A percentile compares a stretch with the other conserved stretches of the same genome.
These are phyloP conservation scores for Natator depressus DNA, from an alignment of 2,113 vertebrate genomes.

Conservation along the genomic window DNA sequence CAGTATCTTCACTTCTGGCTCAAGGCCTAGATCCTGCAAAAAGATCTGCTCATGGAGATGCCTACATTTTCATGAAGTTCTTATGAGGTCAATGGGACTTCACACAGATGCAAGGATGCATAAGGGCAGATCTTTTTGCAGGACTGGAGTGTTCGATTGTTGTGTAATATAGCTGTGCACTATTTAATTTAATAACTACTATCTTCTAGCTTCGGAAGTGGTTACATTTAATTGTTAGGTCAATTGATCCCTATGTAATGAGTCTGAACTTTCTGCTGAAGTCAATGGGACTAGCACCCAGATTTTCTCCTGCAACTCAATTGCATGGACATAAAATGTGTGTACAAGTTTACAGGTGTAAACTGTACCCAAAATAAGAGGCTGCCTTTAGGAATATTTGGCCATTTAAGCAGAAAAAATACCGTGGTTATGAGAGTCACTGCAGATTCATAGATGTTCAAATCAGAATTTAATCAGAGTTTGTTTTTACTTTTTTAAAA, in stretches of 20 bases:
- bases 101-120: rapidly evolving
- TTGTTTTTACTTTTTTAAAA: not conserved
- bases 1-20: not conserved
- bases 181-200: not conserved
- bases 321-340: not conserved
- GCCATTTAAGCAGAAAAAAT: not conserved
- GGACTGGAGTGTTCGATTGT: not conserved
- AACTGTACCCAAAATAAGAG: not conserved
- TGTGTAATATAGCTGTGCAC: not conserved
- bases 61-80: not conserved
- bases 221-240: not conserved
- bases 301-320: not conserved
- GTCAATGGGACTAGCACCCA: not conserved
- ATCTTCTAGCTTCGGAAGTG: not conserved
- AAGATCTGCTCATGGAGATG: not conserved
- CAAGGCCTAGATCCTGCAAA: not conserved
- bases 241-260: not conserved
- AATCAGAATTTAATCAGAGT: not conserved
- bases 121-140: not conserved
- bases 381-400: not conserved
- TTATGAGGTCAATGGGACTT: not conserved
- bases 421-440: rapidly evolving
- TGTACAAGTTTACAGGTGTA: not conserved
- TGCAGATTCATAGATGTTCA: not conserved
- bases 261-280: not conserved